A percentile compares a stretch with the other conserved stretches of the same genome.
These are phyloP conservation scores for Accipiter cooperii DNA, from an alignment of 2,113 vertebrate genomes.

Conservation along the genomic window DNA sequence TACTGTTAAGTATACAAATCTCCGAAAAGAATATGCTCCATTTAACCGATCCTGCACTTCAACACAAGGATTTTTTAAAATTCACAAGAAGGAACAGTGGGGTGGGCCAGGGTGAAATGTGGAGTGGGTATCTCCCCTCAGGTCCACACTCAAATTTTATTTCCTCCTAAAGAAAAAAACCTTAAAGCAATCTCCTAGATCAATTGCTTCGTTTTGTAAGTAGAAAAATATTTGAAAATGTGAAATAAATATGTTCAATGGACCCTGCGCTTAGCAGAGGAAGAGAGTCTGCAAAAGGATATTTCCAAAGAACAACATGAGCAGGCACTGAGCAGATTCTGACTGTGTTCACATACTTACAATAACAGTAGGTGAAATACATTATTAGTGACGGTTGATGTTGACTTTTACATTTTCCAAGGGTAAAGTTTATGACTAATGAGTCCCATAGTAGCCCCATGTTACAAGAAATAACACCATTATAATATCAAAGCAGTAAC, in stretches of 20 bases:
- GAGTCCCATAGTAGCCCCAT: slow-evolving; percentile 31
- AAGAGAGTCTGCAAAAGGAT: background rate
- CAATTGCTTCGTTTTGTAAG: background rate
- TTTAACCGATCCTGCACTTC: background rate
- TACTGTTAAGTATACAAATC: background rate
- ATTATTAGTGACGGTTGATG: slow-evolving; percentile 15
- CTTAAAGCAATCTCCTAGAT: background rate
- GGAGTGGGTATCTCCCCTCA: background rate
- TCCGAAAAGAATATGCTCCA: background rate
- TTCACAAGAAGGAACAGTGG: background rate
- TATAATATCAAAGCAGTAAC: background rate
- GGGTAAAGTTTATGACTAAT: slow-evolving; percentile 46
- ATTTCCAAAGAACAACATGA: background rate
- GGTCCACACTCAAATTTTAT: background rate
- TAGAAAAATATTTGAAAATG: background rate
- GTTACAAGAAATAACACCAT: slow-evolving; percentile 51
- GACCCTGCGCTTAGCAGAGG: background rate
- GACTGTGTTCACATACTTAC: slow-evolving; percentile 27
- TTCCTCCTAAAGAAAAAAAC: background rate
- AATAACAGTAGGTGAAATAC: slow-evolving; percentile 54
- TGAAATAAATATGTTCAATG: background rate
- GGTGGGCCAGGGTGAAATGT: background rate
- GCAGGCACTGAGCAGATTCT: background rate
- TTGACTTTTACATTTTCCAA: slow-evolving; percentile 49
- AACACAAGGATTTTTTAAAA: background rate